Evolutionary conservation across 2,888 invertebrate species (phyloP).

Genomic region (Acronicta leporina): DNA sequence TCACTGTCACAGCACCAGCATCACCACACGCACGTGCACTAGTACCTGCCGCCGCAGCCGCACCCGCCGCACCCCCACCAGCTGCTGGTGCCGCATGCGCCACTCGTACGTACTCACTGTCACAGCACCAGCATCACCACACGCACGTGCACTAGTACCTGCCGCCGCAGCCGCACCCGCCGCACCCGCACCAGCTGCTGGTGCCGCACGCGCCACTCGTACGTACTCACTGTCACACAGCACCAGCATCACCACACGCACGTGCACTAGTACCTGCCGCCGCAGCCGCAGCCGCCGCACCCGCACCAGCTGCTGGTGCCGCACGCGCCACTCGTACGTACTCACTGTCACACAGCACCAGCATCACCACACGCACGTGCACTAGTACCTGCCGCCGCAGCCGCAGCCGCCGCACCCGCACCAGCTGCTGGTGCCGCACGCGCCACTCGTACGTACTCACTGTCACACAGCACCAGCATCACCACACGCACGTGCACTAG

Average conservation of each 20-base stretch:
- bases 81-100: slow-evolving; percentile 59
- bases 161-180: slow-evolving; percentile 78
- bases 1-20: slow-evolving; percentile 47
- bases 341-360: background rate
- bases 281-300: no score
- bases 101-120: slow-evolving; percentile 69
- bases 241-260: slow-evolving; percentile 64
- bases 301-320: slow-evolving; percentile 59
- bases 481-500: slow-evolving; percentile 68
- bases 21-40: slow-evolving; percentile 91
- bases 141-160: slow-evolving; percentile 42
- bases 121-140: slow-evolving; percentile 67
- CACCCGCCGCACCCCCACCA: slow-evolving; percentile 54
- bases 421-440: slow-evolving; percentile 64
- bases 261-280: slow-evolving; percentile 17
- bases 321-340: slow-evolving; percentile 89
- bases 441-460: slow-evolving; percentile 89
- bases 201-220: slow-evolving; percentile 70
- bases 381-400: slow-evolving; percentile 91
- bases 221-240: slow-evolving; percentile 51
- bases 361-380: slow-evolving; percentile 72
- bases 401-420: slow-evolving; percentile 63
- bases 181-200: slow-evolving; percentile 38
- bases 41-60: slow-evolving; percentile 55
- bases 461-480: slow-evolving; percentile 47